Conservation (phyloP, 2,113 vertebrate genomes). For the Rhinolophus sinicus region DNA sequence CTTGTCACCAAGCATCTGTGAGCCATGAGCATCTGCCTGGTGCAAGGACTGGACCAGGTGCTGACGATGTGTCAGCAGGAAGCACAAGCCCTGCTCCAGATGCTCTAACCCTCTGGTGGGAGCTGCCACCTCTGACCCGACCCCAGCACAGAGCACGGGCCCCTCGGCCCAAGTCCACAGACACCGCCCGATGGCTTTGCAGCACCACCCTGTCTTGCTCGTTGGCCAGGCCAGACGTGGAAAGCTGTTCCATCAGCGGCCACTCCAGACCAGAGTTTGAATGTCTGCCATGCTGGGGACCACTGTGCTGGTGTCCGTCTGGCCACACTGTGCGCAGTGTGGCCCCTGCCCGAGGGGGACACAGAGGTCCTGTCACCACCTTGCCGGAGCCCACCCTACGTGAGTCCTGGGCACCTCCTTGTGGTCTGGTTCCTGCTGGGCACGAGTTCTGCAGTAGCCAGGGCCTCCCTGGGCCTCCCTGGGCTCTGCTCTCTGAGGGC, state of each 20-base stretch:
- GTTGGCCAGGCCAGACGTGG: neutral
- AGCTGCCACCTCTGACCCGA: too few species aligned
- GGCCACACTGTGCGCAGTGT: neutral
- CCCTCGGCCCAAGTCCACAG: neutral
- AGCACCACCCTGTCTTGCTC: neutral
- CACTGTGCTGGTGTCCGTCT: neutral
- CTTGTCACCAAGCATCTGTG: rapidly evolving
- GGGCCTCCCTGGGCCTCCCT: neutral
- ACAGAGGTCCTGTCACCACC: too few species aligned
- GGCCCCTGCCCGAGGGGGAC: neutral
- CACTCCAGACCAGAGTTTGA: neutral
- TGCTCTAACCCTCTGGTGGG: rapidly evolving
- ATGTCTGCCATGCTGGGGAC: neutral
- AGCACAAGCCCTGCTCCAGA: neutral
- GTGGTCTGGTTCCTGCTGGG: neutral
- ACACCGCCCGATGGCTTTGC: neutral
- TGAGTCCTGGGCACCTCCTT: rapidly evolving
- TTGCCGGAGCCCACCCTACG: rapidly evolving
- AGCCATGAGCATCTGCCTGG: neutral
- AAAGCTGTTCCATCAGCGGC: rapidly evolving
- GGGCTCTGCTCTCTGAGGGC: neutral
- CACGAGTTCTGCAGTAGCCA: neutral
- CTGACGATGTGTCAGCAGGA: rapidly evolving
- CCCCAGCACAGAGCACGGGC: neutral
- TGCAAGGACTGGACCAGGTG: neutral